Evolutionary conservation across 2,888 invertebrate species (phyloP).

Genomic region (Eristalis pertinax): DNA sequence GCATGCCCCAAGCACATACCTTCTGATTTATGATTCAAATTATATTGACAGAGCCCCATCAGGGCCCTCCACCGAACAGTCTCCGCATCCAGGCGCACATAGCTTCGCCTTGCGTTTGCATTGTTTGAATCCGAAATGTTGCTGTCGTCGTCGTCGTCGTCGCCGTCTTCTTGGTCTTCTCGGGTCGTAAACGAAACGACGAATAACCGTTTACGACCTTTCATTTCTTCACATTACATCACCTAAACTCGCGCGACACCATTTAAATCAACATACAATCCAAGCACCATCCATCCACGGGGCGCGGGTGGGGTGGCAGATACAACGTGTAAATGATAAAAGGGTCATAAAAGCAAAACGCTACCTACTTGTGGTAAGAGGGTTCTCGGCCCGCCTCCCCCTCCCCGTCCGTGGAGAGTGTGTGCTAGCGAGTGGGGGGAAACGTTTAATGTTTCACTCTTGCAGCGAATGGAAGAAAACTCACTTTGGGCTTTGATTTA

Average conservation of each 20-base stretch:
- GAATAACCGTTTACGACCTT: slow-evolving; percentile 47
- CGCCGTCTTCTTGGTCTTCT: neutral
- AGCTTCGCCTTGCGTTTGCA: slow-evolving; percentile 15
- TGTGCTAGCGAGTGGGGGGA: neutral
- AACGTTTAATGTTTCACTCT: slow-evolving; percentile 41
- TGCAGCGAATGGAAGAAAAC: slow-evolving; percentile 33
- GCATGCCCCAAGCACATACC: slow-evolving; percentile 20
- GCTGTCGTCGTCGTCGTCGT: slow-evolving; percentile 5
- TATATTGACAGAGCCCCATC: slow-evolving; percentile 10
- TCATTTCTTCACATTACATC: slow-evolving; percentile 46
- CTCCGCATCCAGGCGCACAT: neutral
- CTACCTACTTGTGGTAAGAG: slow-evolving; percentile 6
- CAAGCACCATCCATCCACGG: neutral
- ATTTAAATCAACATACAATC: slow-evolving; percentile 53
- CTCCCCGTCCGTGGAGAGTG: neutral
- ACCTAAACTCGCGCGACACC: slow-evolving; percentile 50
- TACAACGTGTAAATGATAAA: slow-evolving; percentile 67
- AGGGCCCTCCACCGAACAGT: neutral
- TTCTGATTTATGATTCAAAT: slow-evolving; percentile 57
- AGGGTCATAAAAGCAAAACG: slow-evolving; percentile 67
- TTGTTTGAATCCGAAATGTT: slow-evolving; percentile 44
- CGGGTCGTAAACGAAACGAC: neutral
- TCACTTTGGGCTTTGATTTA: slow-evolving; percentile 67
- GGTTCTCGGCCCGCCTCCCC: neutral
- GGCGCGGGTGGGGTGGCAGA: neutral